Conservation (phyloP, 2,888 invertebrate species). For the Xylota segnis region DNA sequence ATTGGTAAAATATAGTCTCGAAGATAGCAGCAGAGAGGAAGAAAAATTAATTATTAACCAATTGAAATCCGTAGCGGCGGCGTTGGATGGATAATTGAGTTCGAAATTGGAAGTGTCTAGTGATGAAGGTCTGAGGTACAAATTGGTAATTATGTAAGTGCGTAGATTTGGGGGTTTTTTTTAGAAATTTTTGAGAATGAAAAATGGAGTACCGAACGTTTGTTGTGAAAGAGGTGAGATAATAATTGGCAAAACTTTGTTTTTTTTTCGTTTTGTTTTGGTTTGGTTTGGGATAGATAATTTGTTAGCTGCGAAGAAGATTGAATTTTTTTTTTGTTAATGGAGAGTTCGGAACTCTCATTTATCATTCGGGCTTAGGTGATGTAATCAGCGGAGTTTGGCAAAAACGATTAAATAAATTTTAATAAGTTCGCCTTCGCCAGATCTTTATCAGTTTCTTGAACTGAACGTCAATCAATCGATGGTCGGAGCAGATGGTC, state of each 20-base stretch:
- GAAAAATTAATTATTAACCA: conserved; percentile 44
- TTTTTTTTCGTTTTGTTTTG: too few species aligned
- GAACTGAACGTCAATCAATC: neutral
- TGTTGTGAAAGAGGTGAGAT: conserved; percentile 18
- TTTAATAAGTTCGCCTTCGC: neutral
- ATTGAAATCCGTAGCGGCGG: conserved; percentile 30
- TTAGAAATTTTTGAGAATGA: neutral
- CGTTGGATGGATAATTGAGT: conserved; percentile 52
- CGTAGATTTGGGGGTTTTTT: neutral
- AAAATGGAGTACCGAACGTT: conserved; percentile 1
- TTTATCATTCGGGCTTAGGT: neutral
- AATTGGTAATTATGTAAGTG: conserved; percentile 20
- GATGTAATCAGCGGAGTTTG: neutral
- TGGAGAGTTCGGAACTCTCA: neutral
- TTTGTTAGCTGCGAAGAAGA: conserved; percentile 3
- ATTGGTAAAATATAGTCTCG: neutral
- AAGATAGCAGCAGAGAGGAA: too few species aligned
- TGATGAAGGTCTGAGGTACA: conserved; percentile 33
- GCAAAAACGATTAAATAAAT: neutral
- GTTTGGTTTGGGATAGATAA: neutral
- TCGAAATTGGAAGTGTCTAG: conserved; percentile 33
- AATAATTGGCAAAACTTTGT: conserved; percentile 18
- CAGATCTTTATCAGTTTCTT: neutral
- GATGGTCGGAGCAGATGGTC: too few species aligned
- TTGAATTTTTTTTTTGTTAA: conserved; percentile 5